phyloP scores from a whole-genome alignment of 1,140 invertebrate species.

The Oncopodura yosiiana region DNA sequence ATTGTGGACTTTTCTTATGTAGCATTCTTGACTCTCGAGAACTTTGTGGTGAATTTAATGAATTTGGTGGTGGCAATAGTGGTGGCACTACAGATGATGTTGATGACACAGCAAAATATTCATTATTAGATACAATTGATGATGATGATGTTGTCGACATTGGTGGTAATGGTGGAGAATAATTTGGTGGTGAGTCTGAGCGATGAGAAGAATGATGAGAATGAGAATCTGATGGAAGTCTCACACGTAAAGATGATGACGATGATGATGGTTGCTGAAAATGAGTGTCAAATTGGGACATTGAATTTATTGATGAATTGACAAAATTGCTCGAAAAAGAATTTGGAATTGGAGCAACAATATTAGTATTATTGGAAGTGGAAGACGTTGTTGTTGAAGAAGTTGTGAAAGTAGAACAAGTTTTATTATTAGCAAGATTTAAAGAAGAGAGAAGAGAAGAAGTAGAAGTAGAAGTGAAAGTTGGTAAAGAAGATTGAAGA shows the following conservation, averaged over 20 bases:
- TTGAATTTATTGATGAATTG: slow-evolving; percentile 6
- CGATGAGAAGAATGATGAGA: background rate
- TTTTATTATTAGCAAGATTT: too few relatives aligned
- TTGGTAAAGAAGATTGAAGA: too few relatives aligned
- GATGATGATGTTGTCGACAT: slow-evolving; percentile 20
- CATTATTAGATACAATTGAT: slow-evolving; percentile 24
- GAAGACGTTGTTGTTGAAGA: too few relatives aligned
- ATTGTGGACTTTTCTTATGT: slow-evolving; percentile 33
- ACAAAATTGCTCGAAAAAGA: slow-evolving; percentile 32
- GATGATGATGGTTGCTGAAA: slow-evolving; percentile 23
- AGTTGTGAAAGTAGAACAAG: too few relatives aligned
- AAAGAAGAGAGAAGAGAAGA: too few relatives aligned
- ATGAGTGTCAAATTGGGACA: slow-evolving; percentile 40
- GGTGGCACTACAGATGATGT: background rate
- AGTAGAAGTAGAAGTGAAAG: too few relatives aligned
- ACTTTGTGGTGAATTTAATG: slow-evolving; percentile 6
- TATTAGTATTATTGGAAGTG: background rate
- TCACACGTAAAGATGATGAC: slow-evolving; percentile 5
- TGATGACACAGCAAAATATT: slow-evolving; percentile 19
- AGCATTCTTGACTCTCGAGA: background rate
- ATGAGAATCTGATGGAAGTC: slow-evolving; percentile 4
- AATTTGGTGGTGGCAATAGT: slow-evolving; percentile 19
- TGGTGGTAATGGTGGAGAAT: slow-evolving; percentile 29
- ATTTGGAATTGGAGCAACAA: slow-evolving; percentile 16
- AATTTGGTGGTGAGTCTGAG: slow-evolving; percentile 30